These are phyloP conservation scores for Sphaeramia orbicularis DNA, from an alignment of 2,797 vertebrate genomes.

Conservation along the genomic window DNA sequence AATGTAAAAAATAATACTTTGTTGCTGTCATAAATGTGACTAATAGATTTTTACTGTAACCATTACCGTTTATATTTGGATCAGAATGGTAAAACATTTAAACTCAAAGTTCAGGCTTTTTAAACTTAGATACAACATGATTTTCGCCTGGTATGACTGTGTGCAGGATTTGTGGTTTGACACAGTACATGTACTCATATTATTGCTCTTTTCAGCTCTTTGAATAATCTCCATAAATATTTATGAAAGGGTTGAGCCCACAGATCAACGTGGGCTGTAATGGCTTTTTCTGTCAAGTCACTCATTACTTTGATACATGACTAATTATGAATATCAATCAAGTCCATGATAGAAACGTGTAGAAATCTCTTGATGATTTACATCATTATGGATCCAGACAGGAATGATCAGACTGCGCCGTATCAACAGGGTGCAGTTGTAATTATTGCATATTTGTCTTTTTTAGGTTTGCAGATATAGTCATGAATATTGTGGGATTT, in stretches of 20 bases:
- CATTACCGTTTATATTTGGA: no score
- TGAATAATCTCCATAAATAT: constrained; percentile 65
- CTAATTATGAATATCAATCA: constrained; percentile 59
- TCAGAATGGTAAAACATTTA: not conserved
- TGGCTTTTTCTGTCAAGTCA: constrained; percentile 57
- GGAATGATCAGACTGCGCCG: constrained; percentile 6
- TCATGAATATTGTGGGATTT: constrained; percentile 11
- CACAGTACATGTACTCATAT: constrained; percentile 16
- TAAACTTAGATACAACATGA: constrained; percentile 25
- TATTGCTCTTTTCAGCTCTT: constrained; percentile 39
- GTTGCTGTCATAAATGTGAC: not conserved
- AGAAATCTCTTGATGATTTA: constrained; percentile 21
- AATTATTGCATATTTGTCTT: constrained; percentile 1
- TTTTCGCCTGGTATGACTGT: not conserved
- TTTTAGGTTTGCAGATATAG: constrained; percentile 15
- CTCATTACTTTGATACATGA: constrained; percentile 54
- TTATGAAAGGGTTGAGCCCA: constrained; percentile 37
- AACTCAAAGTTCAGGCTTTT: constrained; percentile 9
- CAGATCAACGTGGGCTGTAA: constrained; percentile 56
- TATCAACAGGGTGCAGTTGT: constrained; percentile 2
- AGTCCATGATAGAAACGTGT: constrained; percentile 31
- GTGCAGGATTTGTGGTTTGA: constrained; percentile 36
- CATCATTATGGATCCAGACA: constrained; percentile 25
- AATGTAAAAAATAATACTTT: not conserved
- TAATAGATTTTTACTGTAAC: no score